phyloP scores from a whole-genome alignment of 2,113 vertebrate species.

The Amphilophus citrinellus region DNA sequence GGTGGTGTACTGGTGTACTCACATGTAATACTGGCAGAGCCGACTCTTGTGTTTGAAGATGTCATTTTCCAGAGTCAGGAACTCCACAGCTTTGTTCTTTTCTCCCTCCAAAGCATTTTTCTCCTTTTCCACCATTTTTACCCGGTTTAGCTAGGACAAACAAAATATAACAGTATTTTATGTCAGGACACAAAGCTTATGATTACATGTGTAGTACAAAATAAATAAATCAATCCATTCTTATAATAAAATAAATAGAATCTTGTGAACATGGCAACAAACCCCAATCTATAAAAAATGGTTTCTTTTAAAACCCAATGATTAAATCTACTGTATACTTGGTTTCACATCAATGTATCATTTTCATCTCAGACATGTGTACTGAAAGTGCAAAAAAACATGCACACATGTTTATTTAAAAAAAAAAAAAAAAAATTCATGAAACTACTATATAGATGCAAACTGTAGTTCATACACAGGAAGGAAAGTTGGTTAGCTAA shows the following conservation, averaged over 20 bases:
- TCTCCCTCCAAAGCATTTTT: slow-evolving; percentile 95
- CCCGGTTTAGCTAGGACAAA: slow-evolving; percentile 89
- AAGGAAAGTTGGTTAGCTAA: slow-evolving; percentile 12
- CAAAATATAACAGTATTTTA: slow-evolving; percentile 27
- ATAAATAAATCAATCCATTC: rapidly evolving
- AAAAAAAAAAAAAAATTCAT: background rate
- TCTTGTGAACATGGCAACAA: background rate
- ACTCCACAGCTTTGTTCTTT: slow-evolving; percentile 93
- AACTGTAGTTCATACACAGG: slow-evolving; percentile 9
- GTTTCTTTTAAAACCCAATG: slow-evolving; percentile 4
- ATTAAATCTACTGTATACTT: background rate
- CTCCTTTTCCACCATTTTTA: slow-evolving; percentile 97
- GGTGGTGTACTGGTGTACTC: slow-evolving; percentile 71
- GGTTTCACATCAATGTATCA: background rate
- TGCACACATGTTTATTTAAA: too few species aligned
- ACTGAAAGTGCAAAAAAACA: too few species aligned
- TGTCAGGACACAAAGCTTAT: background rate
- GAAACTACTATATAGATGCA: background rate
- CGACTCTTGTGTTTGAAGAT: slow-evolving; percentile 91
- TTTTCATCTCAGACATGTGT: slow-evolving; percentile 1
- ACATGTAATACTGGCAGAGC: slow-evolving; percentile 93
- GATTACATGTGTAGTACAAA: background rate
- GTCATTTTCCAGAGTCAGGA: slow-evolving; percentile 92
- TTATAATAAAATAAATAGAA: background rate
- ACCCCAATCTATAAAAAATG: background rate